Evolutionary conservation across 2,113 vertebrate genomes (phyloP).

Genomic region (Sturnira hondurensis): DNA sequence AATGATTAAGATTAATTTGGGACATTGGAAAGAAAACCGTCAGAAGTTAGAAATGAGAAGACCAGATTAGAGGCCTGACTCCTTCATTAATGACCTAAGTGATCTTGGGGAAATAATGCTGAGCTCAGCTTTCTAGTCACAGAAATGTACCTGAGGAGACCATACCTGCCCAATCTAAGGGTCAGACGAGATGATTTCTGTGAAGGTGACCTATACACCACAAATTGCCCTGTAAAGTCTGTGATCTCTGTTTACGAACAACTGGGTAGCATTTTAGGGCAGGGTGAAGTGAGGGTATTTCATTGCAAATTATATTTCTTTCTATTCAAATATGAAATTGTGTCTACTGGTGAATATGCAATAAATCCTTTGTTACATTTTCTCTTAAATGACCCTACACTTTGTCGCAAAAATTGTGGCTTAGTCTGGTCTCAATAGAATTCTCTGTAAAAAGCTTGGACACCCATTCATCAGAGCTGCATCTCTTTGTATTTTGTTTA

Average conservation of each 20-base stretch:
- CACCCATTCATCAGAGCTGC: neutral
- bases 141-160: neutral
- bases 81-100: neutral
- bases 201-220: neutral
- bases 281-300: neutral
- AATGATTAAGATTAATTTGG: neutral
- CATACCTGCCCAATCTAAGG: neutral
- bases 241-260: neutral
- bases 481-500: neutral
- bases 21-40: neutral
- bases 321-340: conserved; percentile 34
- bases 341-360: neutral
- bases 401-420: neutral
- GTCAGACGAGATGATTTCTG: neutral
- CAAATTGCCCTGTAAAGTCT: neutral
- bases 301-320: neutral
- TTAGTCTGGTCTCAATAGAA: neutral
- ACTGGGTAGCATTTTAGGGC: neutral
- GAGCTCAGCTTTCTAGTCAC: neutral
- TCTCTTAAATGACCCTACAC: neutral
- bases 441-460: neutral
- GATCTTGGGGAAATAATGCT: neutral
- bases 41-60: neutral
- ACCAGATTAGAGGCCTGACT: neutral
- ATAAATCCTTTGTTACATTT: neutral